These are phyloP conservation scores for Dinothrombium tinctorium DNA, from an alignment of 1,140 invertebrate genomes.

Conservation along the genomic window DNA sequence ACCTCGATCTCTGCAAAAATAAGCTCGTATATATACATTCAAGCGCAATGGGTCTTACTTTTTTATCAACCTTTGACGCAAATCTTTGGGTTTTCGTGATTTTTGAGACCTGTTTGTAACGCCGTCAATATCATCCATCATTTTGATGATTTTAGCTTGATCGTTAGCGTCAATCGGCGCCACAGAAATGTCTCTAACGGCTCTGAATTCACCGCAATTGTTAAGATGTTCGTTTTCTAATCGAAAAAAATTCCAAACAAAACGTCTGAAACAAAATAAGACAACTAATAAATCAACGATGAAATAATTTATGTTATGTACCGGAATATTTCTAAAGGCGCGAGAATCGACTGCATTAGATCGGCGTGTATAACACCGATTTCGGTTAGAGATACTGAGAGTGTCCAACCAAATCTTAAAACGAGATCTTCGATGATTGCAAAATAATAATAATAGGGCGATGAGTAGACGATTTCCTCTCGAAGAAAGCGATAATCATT, in stretches of 20 bases:
- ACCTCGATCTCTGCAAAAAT: too few relatives aligned
- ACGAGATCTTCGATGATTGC: conserved; percentile 88
- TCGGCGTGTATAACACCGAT: conserved; percentile 51
- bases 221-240: conserved; percentile 98
- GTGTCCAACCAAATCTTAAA: conserved; percentile 71
- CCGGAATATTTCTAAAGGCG: conserved; percentile 85
- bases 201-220: conserved; percentile 97
- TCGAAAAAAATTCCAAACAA: conserved; percentile 99
- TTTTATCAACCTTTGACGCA: too few relatives aligned
- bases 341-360: conserved; percentile 62
- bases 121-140: conserved; percentile 86
- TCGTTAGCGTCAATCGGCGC: conserved; percentile 83
- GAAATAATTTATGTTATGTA: too few relatives aligned
- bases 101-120: neutral
- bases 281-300: too few relatives aligned
- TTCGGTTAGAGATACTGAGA: conserved; percentile 64
- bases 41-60: too few relatives aligned
- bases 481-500: conserved; percentile 23
- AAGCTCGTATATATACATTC: too few relatives aligned
- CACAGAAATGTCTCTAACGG: conserved; percentile 91
- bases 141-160: conserved; percentile 61
- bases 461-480: conserved; percentile 38
- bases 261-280: too few relatives aligned
- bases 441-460: conserved; percentile 66
- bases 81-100: neutral